A percentile compares a stretch with the other conserved stretches of the same genome.
Conservation (phyloP, 2,888 invertebrate species). For the Pecten maximus region DNA sequence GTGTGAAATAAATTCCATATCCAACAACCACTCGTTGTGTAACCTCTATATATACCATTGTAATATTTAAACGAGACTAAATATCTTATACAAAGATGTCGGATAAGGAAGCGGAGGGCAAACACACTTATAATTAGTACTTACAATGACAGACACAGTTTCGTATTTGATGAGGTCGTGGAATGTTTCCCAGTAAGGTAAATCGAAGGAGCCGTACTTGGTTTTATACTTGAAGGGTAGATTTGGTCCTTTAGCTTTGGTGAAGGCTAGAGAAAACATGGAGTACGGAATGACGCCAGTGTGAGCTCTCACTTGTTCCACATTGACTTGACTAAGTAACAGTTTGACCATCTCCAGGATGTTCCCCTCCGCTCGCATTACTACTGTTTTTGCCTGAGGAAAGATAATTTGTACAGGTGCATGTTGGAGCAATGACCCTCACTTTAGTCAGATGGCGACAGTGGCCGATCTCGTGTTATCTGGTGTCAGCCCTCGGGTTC, state of each 20-base stretch:
- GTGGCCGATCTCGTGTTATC: too few relatives aligned
- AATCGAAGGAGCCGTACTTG: neutral
- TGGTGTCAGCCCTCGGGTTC: too few relatives aligned
- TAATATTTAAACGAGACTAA: too few relatives aligned
- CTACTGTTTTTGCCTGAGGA: neutral
- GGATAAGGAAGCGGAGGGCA: too few relatives aligned
- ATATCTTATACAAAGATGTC: too few relatives aligned
- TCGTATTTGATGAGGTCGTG: neutral
- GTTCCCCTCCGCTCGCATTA: neutral
- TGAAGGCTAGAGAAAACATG: neutral
- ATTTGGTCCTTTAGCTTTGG: neutral
- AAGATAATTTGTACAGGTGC: too few relatives aligned
- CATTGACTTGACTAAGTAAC: neutral
- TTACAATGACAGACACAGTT: neutral
- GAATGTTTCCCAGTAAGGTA: constrained; percentile 2
- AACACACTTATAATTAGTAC: neutral
- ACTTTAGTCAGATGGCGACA: too few relatives aligned
- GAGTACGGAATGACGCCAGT: neutral
- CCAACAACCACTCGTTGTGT: too few relatives aligned
- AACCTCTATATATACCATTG: too few relatives aligned
- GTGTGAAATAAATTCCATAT: too few relatives aligned
- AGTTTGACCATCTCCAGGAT: neutral
- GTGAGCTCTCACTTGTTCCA: neutral
- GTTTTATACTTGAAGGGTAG: neutral
- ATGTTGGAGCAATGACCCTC: too few relatives aligned